Conservation (phyloP, 2,888 invertebrate species). For the Philopedon plagiatum region DNA sequence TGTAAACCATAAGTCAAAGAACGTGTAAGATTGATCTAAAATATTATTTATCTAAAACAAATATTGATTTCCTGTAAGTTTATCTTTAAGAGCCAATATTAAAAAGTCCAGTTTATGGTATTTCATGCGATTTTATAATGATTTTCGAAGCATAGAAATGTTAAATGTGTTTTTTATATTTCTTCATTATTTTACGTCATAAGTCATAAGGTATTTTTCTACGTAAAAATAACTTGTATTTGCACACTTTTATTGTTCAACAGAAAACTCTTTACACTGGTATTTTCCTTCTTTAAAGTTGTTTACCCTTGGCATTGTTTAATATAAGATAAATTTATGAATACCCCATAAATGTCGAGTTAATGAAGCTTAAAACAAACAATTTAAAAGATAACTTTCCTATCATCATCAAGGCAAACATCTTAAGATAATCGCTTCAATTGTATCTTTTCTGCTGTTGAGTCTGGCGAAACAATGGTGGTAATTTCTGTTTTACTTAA, state of each 20-base stretch:
- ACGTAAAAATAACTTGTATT: constrained; percentile 33
- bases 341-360: constrained; percentile 49
- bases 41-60: constrained; percentile 32
- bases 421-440: constrained; percentile 41
- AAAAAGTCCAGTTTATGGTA: constrained; percentile 7
- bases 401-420: constrained; percentile 45
- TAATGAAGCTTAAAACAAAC: constrained; percentile 48
- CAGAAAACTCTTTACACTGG: constrained; percentile 44
- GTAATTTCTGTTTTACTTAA: constrained; percentile 21
- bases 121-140: constrained; percentile 17
- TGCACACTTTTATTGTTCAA: constrained; percentile 44
- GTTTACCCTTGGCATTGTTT: constrained; percentile 50
- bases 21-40: constrained; percentile 33
- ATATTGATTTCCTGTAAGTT: constrained; percentile 40
- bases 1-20: constrained; percentile 28
- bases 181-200: constrained; percentile 18
- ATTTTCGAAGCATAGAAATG: constrained; percentile 2
- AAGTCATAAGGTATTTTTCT: constrained; percentile 19
- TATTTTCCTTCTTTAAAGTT: constrained; percentile 43
- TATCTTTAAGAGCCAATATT: constrained; percentile 19
- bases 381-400: constrained; percentile 49
- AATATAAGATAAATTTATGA: constrained; percentile 50
- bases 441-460: constrained; percentile 29
- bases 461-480: constrained; percentile 14
- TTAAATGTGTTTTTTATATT: constrained; percentile 11